A percentile compares a stretch with the other conserved stretches of the same genome.
These are phyloP conservation scores for Phaedon cochleariae DNA, from an alignment of 2,888 invertebrate species.

Conservation along the genomic window DNA sequence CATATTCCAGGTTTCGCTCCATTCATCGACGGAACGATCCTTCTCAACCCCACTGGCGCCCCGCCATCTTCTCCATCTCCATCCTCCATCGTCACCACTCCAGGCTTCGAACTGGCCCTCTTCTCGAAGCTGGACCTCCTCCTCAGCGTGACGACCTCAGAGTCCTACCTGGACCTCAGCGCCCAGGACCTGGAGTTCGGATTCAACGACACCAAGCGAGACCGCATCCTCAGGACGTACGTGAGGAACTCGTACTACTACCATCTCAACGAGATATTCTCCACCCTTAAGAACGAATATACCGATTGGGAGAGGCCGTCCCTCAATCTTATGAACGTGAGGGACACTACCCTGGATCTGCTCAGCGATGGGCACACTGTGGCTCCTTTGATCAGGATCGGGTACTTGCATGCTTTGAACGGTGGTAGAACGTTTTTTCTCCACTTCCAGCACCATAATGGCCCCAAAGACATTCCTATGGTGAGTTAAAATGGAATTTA, in stretches of 20 bases:
- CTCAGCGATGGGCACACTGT: slow-evolving; percentile 93
- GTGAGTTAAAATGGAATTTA: slow-evolving; percentile 58
- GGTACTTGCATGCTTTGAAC: slow-evolving; percentile 79
- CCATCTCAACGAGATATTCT: slow-evolving; percentile 94
- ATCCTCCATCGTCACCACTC: slow-evolving; percentile 71
- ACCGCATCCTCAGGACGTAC: slow-evolving; percentile 88
- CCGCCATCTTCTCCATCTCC: slow-evolving; percentile 48
- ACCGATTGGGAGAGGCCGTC: slow-evolving; percentile 94
- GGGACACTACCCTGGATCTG: slow-evolving; percentile 85
- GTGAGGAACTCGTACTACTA: slow-evolving; percentile 94
- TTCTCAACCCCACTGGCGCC: slow-evolving; percentile 68
- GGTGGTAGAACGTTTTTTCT: slow-evolving; percentile 87
- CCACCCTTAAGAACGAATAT: slow-evolving; percentile 92
- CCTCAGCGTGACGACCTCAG: slow-evolving; percentile 83
- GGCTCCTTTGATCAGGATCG: slow-evolving; percentile 82
- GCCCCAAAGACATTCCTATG: slow-evolving; percentile 75
- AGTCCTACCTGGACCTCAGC: slow-evolving; percentile 84
- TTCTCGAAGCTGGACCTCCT: slow-evolving; percentile 84
- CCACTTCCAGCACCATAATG: slow-evolving; percentile 86
- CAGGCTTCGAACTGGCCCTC: slow-evolving; percentile 82
- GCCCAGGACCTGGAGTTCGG: slow-evolving; percentile 90
- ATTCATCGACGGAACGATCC: slow-evolving; percentile 89
- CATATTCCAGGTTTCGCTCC: slow-evolving; percentile 78
- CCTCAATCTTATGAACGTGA: slow-evolving; percentile 83
- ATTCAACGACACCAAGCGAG: slow-evolving; percentile 86